Evolutionary conservation across 2,113 vertebrate species (phyloP).

Genomic region (Chrysemys picta): DNA sequence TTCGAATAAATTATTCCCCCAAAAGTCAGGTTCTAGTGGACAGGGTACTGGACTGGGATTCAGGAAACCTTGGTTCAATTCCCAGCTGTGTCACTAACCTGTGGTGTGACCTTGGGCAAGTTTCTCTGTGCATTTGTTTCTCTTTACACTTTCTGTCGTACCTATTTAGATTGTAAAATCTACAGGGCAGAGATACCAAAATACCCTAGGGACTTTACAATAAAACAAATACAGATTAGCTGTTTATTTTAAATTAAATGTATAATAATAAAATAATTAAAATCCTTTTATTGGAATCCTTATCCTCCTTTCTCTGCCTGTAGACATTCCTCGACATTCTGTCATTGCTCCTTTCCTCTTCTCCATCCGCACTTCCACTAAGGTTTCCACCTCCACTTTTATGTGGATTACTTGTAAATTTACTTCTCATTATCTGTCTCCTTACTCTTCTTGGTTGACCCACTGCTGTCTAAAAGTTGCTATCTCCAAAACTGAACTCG

Average conservation of each 20-base stretch:
- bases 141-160: not conserved
- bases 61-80: not conserved
- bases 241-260: not conserved
- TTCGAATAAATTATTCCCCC: not conserved
- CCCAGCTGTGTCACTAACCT: not conserved
- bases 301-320: not conserved
- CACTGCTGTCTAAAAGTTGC: not conserved
- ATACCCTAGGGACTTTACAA: not conserved
- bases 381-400: not conserved
- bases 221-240: not conserved
- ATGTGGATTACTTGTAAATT: not conserved
- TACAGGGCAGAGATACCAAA: not conserved
- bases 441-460: not conserved
- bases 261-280: not conserved
- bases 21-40: not conserved
- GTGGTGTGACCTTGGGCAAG: not conserved
- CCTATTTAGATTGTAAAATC: not conserved
- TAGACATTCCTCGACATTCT: not conserved
- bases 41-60: not conserved
- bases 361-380: not conserved
- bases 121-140: not conserved
- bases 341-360: not conserved
- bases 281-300: not conserved
- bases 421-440: not conserved
- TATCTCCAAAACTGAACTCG: not conserved